Evolutionary conservation across 2,888 invertebrate genomes (phyloP).

Genomic region (Xylota segnis): DNA sequence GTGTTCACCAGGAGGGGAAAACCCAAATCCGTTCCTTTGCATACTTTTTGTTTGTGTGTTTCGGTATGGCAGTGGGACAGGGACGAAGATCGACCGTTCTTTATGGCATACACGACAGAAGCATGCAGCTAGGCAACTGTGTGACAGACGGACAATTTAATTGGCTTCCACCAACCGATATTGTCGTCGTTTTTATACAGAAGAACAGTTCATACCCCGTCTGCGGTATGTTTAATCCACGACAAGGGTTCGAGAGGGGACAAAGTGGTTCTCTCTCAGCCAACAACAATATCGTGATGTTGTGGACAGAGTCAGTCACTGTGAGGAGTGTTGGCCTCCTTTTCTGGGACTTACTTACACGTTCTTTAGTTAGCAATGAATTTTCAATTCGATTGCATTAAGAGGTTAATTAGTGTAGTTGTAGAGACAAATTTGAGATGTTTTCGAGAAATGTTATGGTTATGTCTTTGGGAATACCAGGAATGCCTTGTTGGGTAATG

Average conservation of each 20-base stretch:
- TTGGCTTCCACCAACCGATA: constrained; percentile 71
- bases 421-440: constrained; percentile 75
- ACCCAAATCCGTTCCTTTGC: constrained; percentile 44
- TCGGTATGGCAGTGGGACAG: constrained; percentile 56
- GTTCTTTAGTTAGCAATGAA: constrained; percentile 74
- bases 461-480: constrained; percentile 62
- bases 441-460: constrained; percentile 70
- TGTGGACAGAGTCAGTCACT: constrained; percentile 25
- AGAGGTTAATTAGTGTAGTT: constrained; percentile 75
- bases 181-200: constrained; percentile 50
- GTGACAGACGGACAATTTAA: constrained; percentile 77
- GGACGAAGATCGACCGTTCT: constrained; percentile 51
- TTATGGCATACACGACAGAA: constrained; percentile 76
- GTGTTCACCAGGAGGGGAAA: constrained; percentile 9
- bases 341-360: constrained; percentile 65
- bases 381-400: constrained; percentile 75
- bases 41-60: constrained; percentile 9
- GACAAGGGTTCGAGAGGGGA: constrained; percentile 15
- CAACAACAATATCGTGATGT: constrained; percentile 70
- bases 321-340: constrained; percentile 56
- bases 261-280: neutral
- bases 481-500: constrained; percentile 59
- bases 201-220: constrained; percentile 8
- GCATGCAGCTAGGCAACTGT: constrained; percentile 73
- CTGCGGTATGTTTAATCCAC: constrained; percentile 10